These are phyloP conservation scores for Umimayanthus chanpuru DNA, from an alignment of 92 coral and sea anemone species.

Conservation along the genomic window DNA sequence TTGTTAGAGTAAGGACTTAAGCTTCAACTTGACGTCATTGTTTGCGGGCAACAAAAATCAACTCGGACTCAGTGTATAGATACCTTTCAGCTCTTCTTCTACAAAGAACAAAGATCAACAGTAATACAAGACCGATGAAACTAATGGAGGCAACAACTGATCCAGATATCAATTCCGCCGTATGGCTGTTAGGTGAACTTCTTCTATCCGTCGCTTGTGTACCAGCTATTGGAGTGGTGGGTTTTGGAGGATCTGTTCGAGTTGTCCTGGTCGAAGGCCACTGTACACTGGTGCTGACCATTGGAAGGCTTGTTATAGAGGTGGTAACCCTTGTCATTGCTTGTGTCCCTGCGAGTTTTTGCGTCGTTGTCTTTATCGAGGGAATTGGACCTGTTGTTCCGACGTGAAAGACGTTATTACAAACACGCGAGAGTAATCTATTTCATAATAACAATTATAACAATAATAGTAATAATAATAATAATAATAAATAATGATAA, in stretches of 20 bases:
- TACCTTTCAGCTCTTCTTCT: slow-evolving; percentile 9
- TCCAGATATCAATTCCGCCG: slow-evolving; percentile 23
- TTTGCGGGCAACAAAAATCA: not conserved
- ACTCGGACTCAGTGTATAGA: not conserved
- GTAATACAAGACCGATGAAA: not conserved
- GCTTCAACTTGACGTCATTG: too few relatives aligned
- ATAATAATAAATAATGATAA: too few relatives aligned
- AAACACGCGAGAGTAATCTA: too few relatives aligned
- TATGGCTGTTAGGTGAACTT: not conserved
- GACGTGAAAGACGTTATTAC: too few relatives aligned
- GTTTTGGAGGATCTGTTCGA: not conserved
- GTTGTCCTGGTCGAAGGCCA: not conserved
- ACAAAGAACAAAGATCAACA: not conserved
- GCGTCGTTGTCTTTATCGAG: not conserved
- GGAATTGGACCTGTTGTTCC: slow-evolving; percentile 4
- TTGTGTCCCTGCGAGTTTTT: not conserved
- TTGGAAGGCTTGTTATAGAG: not conserved
- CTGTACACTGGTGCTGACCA: not conserved
- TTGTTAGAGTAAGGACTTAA: too few relatives aligned
- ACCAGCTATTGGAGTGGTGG: not conserved
- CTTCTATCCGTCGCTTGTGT: not conserved
- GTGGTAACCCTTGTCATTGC: not conserved
- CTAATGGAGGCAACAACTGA: not conserved
- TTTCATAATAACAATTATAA: too few relatives aligned
- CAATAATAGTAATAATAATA: too few relatives aligned